These are phyloP conservation scores for Lipotes vexillifer DNA, from an alignment of 2,113 vertebrate genomes.

Conservation along the genomic window DNA sequence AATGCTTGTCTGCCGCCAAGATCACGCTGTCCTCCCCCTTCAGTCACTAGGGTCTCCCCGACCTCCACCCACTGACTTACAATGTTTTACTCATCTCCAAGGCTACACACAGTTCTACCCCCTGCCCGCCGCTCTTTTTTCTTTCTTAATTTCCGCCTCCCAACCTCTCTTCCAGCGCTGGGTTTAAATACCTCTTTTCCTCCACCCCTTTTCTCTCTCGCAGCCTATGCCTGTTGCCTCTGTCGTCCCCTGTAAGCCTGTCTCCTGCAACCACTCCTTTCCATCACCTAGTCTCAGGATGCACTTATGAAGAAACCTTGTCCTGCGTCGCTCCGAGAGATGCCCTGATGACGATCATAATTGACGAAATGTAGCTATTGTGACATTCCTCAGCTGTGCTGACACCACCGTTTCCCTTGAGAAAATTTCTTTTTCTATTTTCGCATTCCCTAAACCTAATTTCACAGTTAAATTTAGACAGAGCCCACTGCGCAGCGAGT, in stretches of 20 bases:
- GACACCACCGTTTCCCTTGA: constrained; percentile 60
- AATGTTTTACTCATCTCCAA: background rate
- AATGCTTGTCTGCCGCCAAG: background rate
- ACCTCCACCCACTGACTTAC: background rate
- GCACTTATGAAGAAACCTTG: constrained; percentile 4
- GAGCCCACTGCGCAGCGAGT: constrained; percentile 36
- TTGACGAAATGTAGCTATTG: constrained; percentile 62
- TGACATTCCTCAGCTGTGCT: constrained; percentile 60
- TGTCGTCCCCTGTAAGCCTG: background rate
- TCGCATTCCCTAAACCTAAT: constrained; percentile 51
- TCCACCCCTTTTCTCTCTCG: background rate
- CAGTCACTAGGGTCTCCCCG: background rate
- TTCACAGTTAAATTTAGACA: constrained; percentile 56
- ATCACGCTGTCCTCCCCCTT: background rate
- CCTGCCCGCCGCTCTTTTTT: background rate
- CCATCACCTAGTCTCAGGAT: background rate
- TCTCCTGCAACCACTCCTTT: background rate
- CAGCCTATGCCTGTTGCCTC: background rate
- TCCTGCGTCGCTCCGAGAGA: background rate
- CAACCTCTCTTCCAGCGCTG: background rate
- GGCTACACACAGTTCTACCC: background rate
- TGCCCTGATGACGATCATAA: constrained; percentile 53
- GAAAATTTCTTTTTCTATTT: constrained; percentile 37
- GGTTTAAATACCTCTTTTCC: background rate
- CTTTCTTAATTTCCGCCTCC: background rate